Evolutionary conservation across 2,113 vertebrate species (phyloP).

Genomic region (Castor canadensis): DNA sequence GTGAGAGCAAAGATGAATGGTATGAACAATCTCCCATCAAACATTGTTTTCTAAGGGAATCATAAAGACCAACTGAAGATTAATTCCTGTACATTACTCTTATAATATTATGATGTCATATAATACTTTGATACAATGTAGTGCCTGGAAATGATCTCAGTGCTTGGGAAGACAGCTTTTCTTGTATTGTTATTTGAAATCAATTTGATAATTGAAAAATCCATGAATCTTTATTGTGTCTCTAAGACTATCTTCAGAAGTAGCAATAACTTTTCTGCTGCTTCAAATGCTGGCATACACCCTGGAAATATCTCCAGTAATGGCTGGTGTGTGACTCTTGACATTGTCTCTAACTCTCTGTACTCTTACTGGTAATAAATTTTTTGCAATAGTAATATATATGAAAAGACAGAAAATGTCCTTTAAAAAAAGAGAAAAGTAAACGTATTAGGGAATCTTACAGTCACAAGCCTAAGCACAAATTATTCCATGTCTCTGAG

Average conservation of each 20-base stretch:
- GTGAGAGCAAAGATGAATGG: background rate
- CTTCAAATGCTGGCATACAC: background rate
- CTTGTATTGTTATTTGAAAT: background rate
- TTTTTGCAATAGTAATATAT: background rate
- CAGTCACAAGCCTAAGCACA: background rate
- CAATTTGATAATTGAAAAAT: conserved; percentile 31
- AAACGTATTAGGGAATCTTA: background rate
- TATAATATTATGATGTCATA: background rate
- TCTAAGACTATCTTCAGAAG: background rate
- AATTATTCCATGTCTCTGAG: background rate
- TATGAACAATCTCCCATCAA: background rate
- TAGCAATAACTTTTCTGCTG: background rate
- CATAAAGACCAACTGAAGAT: background rate
- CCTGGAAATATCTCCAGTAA: background rate
- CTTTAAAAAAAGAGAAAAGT: background rate
- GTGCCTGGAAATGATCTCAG: conserved; percentile 15
- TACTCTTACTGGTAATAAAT: background rate
- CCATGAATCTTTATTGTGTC: background rate
- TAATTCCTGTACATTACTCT: background rate
- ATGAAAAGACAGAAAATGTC: background rate
- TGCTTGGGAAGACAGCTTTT: background rate
- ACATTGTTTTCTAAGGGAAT: background rate
- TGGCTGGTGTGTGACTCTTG: background rate
- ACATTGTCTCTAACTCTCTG: background rate
- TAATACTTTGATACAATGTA: background rate